Evolutionary conservation across 2,113 vertebrate species (phyloP).

Genomic region (Agapornis roseicollis): DNA sequence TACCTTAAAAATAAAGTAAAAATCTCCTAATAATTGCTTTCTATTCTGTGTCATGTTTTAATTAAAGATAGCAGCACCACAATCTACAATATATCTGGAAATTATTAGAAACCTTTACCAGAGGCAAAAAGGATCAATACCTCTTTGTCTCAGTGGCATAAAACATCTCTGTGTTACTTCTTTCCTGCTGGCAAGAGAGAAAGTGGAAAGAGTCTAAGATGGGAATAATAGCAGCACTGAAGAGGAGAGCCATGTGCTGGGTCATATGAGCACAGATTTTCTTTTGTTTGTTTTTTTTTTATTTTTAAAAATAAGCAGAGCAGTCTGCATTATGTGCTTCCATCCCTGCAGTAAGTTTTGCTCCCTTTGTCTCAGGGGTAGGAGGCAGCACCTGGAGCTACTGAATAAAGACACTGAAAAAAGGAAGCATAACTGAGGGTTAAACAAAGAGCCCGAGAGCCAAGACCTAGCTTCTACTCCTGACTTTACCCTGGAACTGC

Average conservation of each 20-base stretch:
- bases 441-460: neutral
- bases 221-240: constrained; percentile 8
- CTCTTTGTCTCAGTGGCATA: constrained; percentile 75
- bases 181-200: constrained; percentile 58
- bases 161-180: constrained; percentile 70
- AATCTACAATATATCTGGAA: constrained; percentile 74
- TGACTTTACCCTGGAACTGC: neutral
- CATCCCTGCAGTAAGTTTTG: neutral
- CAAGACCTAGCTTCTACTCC: neutral
- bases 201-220: constrained; percentile 10
- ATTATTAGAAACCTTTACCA: constrained; percentile 78
- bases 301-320: neutral
- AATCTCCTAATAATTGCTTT: constrained; percentile 66
- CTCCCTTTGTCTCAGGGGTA: neutral
- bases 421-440: neutral
- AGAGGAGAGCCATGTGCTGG: neutral
- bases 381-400: rapidly evolving
- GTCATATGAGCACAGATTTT: neutral
- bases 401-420: neutral
- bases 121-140: constrained; percentile 76
- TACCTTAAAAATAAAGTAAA: neutral
- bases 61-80: constrained; percentile 75
- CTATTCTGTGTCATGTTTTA: constrained; percentile 74
- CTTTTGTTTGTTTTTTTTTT: neutral
- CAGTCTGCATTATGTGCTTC: neutral